These are phyloP conservation scores for Trachelipus rathkii DNA, from an alignment of 1,140 invertebrate genomes.

Conservation along the genomic window DNA sequence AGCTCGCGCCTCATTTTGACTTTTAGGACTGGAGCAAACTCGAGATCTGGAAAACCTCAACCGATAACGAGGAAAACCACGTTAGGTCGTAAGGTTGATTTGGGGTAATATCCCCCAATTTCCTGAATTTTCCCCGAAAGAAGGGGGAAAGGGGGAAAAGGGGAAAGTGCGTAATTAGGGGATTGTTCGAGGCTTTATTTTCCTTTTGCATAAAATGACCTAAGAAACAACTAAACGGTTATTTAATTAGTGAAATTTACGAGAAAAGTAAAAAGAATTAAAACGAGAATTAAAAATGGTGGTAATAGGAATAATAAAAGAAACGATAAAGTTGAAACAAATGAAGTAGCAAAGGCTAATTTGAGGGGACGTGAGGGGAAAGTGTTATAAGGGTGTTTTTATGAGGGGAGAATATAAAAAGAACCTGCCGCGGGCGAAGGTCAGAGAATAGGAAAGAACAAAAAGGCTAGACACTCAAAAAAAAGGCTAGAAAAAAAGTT, in stretches of 20 bases:
- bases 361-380: neutral
- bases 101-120: neutral
- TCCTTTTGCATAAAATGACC: too few relatives aligned
- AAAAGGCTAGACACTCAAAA: neutral
- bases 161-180: slow-evolving; percentile 1
- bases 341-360: neutral
- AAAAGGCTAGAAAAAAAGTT: neutral
- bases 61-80: neutral
- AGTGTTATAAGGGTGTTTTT: slow-evolving; percentile 1
- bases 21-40: neutral
- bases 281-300: too few relatives aligned
- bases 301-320: too few relatives aligned
- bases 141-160: neutral
- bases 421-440: neutral
- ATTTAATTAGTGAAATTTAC: too few relatives aligned
- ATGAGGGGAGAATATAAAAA: neutral
- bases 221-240: too few relatives aligned
- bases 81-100: neutral
- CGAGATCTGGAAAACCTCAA: neutral
- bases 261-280: too few relatives aligned
- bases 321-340: too few relatives aligned
- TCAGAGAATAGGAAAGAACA: neutral
- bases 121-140: neutral
- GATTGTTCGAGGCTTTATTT: neutral
- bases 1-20: neutral